phyloP scores from a whole-genome alignment of 2,888 invertebrate species.

The Imbricaverruca yamaguchii region DNA sequence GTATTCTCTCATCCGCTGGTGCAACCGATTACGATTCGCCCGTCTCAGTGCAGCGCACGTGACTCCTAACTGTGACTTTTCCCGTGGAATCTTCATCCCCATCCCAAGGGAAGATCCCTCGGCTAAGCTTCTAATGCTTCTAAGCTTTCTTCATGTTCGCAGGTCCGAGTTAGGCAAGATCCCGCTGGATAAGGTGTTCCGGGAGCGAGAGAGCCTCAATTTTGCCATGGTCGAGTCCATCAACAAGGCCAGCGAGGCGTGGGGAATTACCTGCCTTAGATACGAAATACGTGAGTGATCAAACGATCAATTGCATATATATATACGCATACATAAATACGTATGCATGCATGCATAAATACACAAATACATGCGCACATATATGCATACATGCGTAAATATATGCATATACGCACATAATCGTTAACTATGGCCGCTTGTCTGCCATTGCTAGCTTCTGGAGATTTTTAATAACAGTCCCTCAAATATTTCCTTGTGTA shows the following conservation, averaged over 20 bases:
- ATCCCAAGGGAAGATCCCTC: too few relatives aligned
- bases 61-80: too few relatives aligned
- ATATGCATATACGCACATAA: background rate
- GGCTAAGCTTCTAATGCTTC: too few relatives aligned
- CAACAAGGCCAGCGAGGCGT: constrained; percentile 95
- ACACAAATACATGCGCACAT: background rate
- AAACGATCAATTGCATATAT: too few relatives aligned
- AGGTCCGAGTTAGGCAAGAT: constrained; percentile 94
- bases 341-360: background rate
- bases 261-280: constrained; percentile 94
- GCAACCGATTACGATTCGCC: too few relatives aligned
- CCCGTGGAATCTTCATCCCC: too few relatives aligned
- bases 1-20: too few relatives aligned
- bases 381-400: background rate
- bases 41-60: too few relatives aligned
- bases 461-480: too few relatives aligned
- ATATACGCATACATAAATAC: constrained; percentile 1
- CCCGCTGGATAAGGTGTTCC: constrained; percentile 88
- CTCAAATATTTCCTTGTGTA: too few relatives aligned
- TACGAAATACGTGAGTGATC: constrained; percentile 69
- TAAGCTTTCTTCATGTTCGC: constrained; percentile 23
- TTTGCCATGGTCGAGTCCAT: constrained; percentile 90
- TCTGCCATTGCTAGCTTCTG: too few relatives aligned
- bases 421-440: too few relatives aligned
- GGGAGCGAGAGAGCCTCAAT: constrained; percentile 92